Percentiles rank a stretch among this genome's conserved stretches.
These are phyloP conservation scores for Catalaphyllia jardinei DNA, from an alignment of 64 coral and sea anemone genomes.

Conservation along the genomic window DNA sequence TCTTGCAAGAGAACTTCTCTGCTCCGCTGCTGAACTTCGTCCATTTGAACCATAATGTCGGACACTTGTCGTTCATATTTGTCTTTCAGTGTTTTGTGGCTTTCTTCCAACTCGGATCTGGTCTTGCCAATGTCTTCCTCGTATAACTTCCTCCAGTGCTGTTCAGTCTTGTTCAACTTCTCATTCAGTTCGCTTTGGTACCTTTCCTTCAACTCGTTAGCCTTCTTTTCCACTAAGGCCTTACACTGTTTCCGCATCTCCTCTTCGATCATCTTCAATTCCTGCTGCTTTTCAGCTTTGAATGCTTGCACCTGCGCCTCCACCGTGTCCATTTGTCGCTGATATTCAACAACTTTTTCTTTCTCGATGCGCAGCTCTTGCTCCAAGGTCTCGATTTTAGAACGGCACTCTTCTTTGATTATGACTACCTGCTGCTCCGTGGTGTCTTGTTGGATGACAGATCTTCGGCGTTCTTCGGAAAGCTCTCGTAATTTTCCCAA, in stretches of 20 bases:
- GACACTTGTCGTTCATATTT: conserved; percentile 95
- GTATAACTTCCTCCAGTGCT: conserved; percentile 79
- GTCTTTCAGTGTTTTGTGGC: conserved; percentile 81
- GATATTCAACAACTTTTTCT: conserved; percentile 80
- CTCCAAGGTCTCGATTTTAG: conserved; percentile 78
- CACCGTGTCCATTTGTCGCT: conserved; percentile 73
- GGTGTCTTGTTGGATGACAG: conserved; percentile 81
- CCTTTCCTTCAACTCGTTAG: conserved; percentile 89
- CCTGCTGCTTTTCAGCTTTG: conserved; percentile 89
- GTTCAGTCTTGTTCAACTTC: conserved; percentile 90
- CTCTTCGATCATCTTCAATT: conserved; percentile 84
- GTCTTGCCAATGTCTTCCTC: conserved; percentile 84
- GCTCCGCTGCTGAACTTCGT: conserved; percentile 83
- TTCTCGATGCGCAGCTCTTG: conserved; percentile 81
- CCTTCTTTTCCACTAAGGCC: conserved; percentile 79
- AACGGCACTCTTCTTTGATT: conserved; percentile 86
- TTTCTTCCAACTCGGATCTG: conserved; percentile 85
- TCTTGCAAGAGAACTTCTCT: conserved; percentile 88
- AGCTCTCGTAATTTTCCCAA: conserved; percentile 68
- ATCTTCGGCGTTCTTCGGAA: conserved; percentile 92
- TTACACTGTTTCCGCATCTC: conserved; percentile 83
- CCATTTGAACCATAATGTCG: conserved; percentile 92
- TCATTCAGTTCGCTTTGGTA: conserved; percentile 94
- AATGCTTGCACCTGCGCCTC: conserved; percentile 90
- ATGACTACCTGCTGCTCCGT: conserved; percentile 87